Base-by-base conservation (phyloP, 1,140 invertebrate species). In the Goniozus legneri region DNA sequence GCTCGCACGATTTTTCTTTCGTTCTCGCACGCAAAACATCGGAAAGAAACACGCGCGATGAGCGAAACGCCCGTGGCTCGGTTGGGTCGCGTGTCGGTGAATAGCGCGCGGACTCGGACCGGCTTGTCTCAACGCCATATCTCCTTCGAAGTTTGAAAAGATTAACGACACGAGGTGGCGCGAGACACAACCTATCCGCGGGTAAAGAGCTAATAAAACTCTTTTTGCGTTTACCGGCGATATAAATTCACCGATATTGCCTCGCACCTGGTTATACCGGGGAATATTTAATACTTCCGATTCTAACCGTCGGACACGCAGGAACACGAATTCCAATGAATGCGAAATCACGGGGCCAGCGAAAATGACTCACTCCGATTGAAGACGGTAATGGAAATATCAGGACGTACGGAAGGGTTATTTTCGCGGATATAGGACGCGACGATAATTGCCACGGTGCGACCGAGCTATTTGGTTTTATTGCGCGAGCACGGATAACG, bases 81-180 rank as follows among this genome's bases (percentile, higher is more conserved):
- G 62, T 63, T 64, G 63, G 58, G 58, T 64, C 61, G 62, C 62
- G 62, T 64, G 62, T 53, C 61, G 55, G 59, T 55, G 53, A 61
- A 64, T 56, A 64, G 43, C 59, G 60, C 62, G 13, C 4, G 59
- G 61, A 56, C 58, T 64, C 54, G 52, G 56, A 53, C 58, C 58
- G 52, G 60, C 60, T 63, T 61, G 62, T 64, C 61, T 64, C 47
- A 47, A 15, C 32, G 46, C 35, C 32, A 38, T 54, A 62, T 64
- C 62, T 58, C 62, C 64, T 61, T 64, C 59, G 62, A 65, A 64
- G 64, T 56, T 62, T 55, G 15, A 64, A 65, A n/a, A 65, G 62
- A 65, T 65, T 65, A 65, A 65, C 61, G 62, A 65, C 51, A 52
- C 59, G 57, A 64, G 61, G 59, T 64, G 59, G 62, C 56, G 62